These are phyloP conservation scores for Panurus biarmicus DNA, from an alignment of 2,113 vertebrate species.

Conservation along the genomic window DNA sequence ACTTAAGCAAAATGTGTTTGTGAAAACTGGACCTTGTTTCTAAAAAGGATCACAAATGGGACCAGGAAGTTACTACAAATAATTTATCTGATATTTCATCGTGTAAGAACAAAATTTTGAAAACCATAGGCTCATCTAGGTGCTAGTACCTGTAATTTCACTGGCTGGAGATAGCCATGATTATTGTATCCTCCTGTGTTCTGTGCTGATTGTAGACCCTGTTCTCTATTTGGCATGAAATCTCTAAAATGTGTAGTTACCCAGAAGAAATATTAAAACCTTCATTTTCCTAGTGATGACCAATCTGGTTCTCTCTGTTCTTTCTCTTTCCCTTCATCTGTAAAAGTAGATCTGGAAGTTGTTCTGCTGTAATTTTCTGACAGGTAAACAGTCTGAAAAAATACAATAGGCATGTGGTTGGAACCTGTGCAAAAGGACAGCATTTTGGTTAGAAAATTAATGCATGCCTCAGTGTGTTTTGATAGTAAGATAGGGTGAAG, in stretches of 20 bases:
- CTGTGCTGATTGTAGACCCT: neutral
- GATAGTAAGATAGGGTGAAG: neutral
- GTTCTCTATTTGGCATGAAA: neutral
- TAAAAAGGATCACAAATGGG: neutral
- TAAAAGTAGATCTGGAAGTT: neutral
- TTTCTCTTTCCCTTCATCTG: neutral
- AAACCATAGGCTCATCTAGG: neutral
- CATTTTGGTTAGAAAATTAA: neutral
- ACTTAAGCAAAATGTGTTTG: neutral
- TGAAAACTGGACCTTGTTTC: neutral
- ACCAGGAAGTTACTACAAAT: neutral
- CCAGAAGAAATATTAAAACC: neutral
- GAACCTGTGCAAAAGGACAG: neutral
- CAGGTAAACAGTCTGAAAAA: neutral
- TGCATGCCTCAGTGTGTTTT: neutral
- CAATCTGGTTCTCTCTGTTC: neutral
- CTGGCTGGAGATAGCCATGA: neutral
- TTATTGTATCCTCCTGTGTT: neutral
- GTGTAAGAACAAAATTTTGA: neutral
- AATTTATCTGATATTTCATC: neutral
- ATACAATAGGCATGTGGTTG: neutral
- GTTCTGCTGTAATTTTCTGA: neutral
- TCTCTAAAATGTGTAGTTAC: neutral
- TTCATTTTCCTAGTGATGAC: neutral
- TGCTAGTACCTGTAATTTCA: neutral